These are phyloP conservation scores for Anomalospiza imberbis DNA, from an alignment of 2,797 vertebrate genomes.

Conservation along the genomic window DNA sequence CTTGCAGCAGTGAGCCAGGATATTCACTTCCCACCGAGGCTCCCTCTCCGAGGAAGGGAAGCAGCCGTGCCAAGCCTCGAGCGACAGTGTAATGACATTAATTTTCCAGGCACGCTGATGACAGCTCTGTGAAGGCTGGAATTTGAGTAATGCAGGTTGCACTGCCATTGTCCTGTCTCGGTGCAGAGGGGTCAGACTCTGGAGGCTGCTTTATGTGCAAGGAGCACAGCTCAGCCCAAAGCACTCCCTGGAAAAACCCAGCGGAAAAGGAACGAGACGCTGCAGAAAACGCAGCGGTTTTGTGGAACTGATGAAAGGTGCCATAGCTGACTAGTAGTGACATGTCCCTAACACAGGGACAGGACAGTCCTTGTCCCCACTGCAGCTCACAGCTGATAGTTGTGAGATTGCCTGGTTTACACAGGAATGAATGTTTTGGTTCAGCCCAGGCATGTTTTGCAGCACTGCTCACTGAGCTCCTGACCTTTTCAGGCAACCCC, in stretches of 20 bases:
- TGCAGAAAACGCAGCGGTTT: slow-evolving; percentile 70
- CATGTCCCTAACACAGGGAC: slow-evolving; percentile 34
- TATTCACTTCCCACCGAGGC: not conserved
- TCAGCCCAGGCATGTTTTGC: slow-evolving; percentile 67
- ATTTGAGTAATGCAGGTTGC: slow-evolving; percentile 68
- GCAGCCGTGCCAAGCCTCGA: slow-evolving; percentile 1
- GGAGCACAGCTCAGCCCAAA: slow-evolving; percentile 37
- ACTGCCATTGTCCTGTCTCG: slow-evolving; percentile 61
- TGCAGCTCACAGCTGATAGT: slow-evolving; percentile 55
- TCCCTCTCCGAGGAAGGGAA: not conserved
- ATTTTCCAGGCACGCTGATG: slow-evolving; percentile 62
- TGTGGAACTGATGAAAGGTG: slow-evolving; percentile 69
- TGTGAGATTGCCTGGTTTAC: slow-evolving; percentile 53
- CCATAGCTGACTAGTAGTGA: slow-evolving; percentile 69
- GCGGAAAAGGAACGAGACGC: slow-evolving; percentile 35
- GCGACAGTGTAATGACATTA: not conserved
- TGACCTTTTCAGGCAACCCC: slow-evolving; percentile 70
- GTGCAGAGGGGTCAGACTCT: slow-evolving; percentile 59
- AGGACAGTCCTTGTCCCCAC: slow-evolving; percentile 45
- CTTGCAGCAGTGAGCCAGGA: not conserved
- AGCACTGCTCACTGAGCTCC: slow-evolving; percentile 61
- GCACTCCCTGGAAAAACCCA: not conserved
- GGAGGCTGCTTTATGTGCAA: slow-evolving; percentile 37
- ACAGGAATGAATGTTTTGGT: slow-evolving; percentile 44
- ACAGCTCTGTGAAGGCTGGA: slow-evolving; percentile 70